A percentile compares a stretch with the other conserved stretches of the same genome.
Evolutionary conservation across 2,888 invertebrate species (phyloP).

Genomic region (Antheraea yamamai): DNA sequence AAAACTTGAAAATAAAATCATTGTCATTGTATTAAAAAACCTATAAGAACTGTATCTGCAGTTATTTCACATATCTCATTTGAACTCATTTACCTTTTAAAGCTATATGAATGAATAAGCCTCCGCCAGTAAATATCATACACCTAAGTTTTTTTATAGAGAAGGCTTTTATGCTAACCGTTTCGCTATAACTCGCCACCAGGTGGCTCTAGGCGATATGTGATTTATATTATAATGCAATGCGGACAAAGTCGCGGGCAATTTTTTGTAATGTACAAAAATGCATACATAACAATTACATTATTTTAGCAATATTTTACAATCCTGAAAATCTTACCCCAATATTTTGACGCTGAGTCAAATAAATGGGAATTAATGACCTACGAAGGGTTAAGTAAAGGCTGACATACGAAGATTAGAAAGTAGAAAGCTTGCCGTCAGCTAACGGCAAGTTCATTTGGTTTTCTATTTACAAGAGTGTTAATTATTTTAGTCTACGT

Average conservation of each 20-base stretch:
- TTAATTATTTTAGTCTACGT: neutral
- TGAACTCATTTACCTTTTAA: neutral
- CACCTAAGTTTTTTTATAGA: no score
- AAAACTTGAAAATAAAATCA: neutral
- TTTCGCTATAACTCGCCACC: no score
- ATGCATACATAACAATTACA: neutral
- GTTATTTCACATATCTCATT: neutral
- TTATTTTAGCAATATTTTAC: neutral
- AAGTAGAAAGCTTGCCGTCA: neutral
- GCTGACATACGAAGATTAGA: neutral
- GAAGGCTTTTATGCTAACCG: no score
- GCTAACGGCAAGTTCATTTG: neutral
- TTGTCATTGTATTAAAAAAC: neutral
- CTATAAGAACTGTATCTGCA: neutral
- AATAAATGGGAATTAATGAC: constrained; percentile 18
- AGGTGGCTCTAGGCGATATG: no score
- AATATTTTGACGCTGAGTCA: neutral
- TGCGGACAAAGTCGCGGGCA: neutral
- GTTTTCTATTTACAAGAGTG: neutral
- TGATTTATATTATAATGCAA: no score
- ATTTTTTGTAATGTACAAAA: neutral
- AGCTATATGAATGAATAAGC: neutral
- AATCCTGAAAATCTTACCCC: neutral
- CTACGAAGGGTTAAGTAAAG: constrained; percentile 23
- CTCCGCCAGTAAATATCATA: no score